These are phyloP conservation scores for Meteorus cinctellus DNA, from an alignment of 2,888 invertebrate species.

Conservation along the genomic window DNA sequence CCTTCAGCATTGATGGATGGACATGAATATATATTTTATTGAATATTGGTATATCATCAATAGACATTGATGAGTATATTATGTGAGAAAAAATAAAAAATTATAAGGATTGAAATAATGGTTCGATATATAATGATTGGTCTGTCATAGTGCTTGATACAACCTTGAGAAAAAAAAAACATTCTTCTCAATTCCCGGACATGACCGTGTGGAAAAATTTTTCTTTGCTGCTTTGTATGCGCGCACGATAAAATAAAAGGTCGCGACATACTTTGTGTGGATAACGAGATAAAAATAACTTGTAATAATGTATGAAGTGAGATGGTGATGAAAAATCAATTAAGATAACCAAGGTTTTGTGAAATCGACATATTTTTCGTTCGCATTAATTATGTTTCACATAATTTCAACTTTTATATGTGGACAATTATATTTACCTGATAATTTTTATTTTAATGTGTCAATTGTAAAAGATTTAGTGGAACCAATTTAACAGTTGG, in stretches of 20 bases:
- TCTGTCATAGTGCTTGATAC: not conserved
- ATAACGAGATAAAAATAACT: not conserved
- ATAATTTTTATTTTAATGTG: not conserved
- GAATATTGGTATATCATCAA: not conserved
- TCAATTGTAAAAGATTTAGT: not conserved
- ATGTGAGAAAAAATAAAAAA: not conserved
- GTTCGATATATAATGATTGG: not conserved
- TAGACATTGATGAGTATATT: not conserved
- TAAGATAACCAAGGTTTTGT: not conserved
- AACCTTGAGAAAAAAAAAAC: conserved; percentile 5
- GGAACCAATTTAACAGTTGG: too few species aligned
- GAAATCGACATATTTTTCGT: not conserved
- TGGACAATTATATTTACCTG: too few species aligned
- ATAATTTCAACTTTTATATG: not conserved
- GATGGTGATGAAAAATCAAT: not conserved
- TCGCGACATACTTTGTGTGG: conserved; percentile 1
- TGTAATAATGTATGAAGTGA: conserved; percentile 5
- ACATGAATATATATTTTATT: not conserved
- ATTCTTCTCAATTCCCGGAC: conserved; percentile 7
- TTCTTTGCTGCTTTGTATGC: not conserved
- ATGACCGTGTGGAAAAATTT: conserved; percentile 15
- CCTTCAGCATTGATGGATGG: not conserved
- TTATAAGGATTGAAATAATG: not conserved
- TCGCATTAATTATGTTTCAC: not conserved
- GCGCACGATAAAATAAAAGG: conserved; percentile 11